A percentile compares a stretch with the other conserved stretches of the same genome.
phyloP scores from a whole-genome alignment of 2,797 vertebrate genomes.

The Alectoris magna region DNA sequence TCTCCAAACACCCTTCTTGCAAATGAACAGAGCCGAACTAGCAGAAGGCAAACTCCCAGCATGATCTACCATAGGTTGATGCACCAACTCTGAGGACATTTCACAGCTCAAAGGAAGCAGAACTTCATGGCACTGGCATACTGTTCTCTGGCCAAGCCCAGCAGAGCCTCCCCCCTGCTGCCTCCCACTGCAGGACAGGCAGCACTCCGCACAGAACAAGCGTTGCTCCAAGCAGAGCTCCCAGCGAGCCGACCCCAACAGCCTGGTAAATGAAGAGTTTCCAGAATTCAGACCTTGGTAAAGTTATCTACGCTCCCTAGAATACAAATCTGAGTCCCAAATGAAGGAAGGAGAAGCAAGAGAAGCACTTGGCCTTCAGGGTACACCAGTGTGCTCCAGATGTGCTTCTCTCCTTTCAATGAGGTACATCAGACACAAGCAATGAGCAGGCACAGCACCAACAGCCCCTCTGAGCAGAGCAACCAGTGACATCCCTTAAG shows the following conservation, averaged over 20 bases:
- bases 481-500: rapidly evolving
- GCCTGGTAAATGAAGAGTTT: not conserved
- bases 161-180: not conserved
- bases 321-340: not conserved
- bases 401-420: not conserved
- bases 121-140: not conserved
- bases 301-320: not conserved
- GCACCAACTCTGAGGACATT: not conserved
- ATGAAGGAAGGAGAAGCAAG: not conserved
- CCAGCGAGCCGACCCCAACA: rapidly evolving
- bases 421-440: not conserved
- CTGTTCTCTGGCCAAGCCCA: not conserved
- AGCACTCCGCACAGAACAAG: not conserved
- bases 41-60: not conserved
- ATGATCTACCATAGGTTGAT: not conserved
- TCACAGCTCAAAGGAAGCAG: not conserved
- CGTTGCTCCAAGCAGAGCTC: not conserved
- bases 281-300: not conserved
- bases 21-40: not conserved
- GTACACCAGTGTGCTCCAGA: not conserved
- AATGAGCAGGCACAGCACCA: not conserved
- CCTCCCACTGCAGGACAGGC: not conserved
- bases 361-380: not conserved
- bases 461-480: not conserved
- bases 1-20: not conserved